Conservation (phyloP, 2,797 vertebrate species). For the Brachymystax lenok region DNA sequence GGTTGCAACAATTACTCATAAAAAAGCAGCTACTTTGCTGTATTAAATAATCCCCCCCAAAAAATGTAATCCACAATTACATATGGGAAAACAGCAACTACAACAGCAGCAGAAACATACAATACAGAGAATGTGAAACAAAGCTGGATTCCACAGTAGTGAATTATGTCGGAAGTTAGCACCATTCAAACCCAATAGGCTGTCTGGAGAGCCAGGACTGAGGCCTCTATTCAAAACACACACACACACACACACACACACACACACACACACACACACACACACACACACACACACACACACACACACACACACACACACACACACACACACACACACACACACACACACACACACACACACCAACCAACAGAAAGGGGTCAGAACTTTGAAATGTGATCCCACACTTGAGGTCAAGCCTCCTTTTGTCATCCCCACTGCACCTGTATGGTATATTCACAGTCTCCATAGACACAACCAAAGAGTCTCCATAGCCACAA, state of each 20-base stretch:
- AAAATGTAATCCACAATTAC: conserved; percentile 41
- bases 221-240: conserved; percentile 27
- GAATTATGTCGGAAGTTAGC: conserved; percentile 68
- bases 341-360: background rate
- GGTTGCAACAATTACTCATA: conserved; percentile 47
- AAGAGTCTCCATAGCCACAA: too few species aligned
- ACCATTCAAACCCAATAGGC: conserved; percentile 56
- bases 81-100: conserved; percentile 42
- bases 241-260: too few species aligned
- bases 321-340: too few species aligned
- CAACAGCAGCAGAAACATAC: conserved; percentile 44
- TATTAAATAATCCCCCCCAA: conserved; percentile 66
- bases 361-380: background rate
- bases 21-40: conserved; percentile 51
- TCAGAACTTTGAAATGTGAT: conserved; percentile 22
- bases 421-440: background rate
- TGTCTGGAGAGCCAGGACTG: conserved; percentile 26
- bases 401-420: conserved; percentile 27
- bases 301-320: too few species aligned
- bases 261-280: too few species aligned
- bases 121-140: conserved; percentile 22
- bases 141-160: conserved; percentile 69
- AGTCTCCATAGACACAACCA: background rate
- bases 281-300: too few species aligned
- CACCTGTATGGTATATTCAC: background rate